Conservation (phyloP, 2,113 vertebrate species). For the Erythrolamprus reginae region DNA sequence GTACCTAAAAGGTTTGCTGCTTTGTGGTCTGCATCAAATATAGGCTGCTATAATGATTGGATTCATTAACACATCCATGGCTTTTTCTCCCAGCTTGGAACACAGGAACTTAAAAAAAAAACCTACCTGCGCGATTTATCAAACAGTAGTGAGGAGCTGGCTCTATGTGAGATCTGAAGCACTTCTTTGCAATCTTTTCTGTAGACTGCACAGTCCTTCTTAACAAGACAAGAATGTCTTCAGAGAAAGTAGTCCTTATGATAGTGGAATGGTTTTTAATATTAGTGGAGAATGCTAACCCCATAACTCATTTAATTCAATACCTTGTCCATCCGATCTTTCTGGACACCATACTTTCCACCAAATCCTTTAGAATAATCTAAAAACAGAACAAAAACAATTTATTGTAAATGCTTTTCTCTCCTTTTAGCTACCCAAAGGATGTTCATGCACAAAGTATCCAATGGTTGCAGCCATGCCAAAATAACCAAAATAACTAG, state of each 20-base stretch:
- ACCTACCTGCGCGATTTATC: neutral
- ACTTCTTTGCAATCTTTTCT: neutral
- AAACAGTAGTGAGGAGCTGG: neutral
- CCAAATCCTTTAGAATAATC: conserved; percentile 95
- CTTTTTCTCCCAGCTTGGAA: neutral
- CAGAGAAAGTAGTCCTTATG: neutral
- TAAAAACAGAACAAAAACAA: conserved; percentile 54
- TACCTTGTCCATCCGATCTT: conserved; percentile 97
- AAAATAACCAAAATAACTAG: conserved; percentile 17
- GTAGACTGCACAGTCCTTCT: neutral
- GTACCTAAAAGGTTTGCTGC: neutral
- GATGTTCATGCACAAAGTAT: conserved; percentile 45
- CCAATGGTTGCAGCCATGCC: conserved; percentile 31
- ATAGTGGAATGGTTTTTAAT: neutral
- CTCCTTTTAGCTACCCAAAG: neutral
- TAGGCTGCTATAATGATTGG: neutral
- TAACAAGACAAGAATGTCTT: neutral
- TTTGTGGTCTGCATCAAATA: neutral
- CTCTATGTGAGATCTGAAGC: neutral
- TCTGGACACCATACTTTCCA: conserved; percentile 92
- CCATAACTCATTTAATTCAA: neutral
- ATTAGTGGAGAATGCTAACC: neutral
- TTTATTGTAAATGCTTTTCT: neutral
- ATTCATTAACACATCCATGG: neutral
- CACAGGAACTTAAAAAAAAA: neutral